These are phyloP conservation scores for Steinernema khuongi DNA, from an alignment of 1,140 invertebrate species.

Conservation along the genomic window DNA sequence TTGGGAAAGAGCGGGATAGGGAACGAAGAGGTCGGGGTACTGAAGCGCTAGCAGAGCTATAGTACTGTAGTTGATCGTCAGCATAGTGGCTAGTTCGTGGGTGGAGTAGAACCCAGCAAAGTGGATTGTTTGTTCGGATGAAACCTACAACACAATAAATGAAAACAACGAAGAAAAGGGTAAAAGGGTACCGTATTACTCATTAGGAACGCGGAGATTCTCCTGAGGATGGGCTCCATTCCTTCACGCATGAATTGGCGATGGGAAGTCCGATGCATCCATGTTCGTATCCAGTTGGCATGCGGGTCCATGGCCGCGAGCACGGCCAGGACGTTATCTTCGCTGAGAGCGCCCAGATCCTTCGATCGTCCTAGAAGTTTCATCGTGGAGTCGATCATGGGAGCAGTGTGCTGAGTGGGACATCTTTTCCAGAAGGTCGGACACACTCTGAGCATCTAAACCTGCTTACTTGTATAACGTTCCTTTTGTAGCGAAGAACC, in stretches of 20 bases:
- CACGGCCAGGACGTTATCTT: not conserved
- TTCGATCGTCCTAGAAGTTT: not conserved
- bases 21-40: not conserved
- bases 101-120: not conserved
- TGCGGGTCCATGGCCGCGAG: not conserved
- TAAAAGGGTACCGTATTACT: not conserved
- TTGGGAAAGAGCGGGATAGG: not conserved
- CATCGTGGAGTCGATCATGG: not conserved
- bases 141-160: not conserved
- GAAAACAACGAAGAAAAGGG: not conserved
- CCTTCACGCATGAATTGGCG: not conserved
- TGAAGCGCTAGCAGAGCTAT: not conserved
- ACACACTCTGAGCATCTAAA: conserved; percentile 3
- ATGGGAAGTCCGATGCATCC: not conserved
- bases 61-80: not conserved
- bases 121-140: not conserved
- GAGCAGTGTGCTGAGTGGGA: not conserved
- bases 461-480: not conserved
- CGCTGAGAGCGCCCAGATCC: not conserved
- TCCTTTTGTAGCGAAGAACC: not conserved
- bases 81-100: not conserved
- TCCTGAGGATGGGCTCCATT: not conserved
- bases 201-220: not conserved
- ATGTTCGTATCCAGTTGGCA: not conserved
- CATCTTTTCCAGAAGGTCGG: not conserved